Base-by-base conservation (phyloP, 2,797 vertebrate species). In the Sebastes trivittatus region DNA sequence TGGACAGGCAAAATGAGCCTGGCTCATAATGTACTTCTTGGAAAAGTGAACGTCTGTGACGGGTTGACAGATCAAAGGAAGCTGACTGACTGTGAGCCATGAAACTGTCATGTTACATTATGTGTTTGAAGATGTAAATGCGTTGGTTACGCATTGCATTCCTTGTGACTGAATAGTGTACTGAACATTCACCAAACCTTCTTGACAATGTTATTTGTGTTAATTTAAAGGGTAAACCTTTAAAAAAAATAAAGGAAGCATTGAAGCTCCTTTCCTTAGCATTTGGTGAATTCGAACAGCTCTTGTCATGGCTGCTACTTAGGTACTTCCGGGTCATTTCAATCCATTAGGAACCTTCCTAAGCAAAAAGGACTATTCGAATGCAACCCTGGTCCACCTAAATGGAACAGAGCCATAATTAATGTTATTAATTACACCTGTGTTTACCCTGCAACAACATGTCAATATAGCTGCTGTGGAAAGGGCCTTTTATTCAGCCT, bases 361-460 rank as follows among this genome's bases (percentile, higher is more conserved):
- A 42, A 0, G 38, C 38, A 42, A 42, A 42, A 42, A 42, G 38
- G 38, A 42, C 38, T 42, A 42, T 42, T 42, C 0, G 0, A 42
- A 42, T 2, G 13, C 38, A 42, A 42, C 38, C 38, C 5, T 54
- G 52, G 52, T 22, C 52, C n/a, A 55, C 54, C 22, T 23, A 23
- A 55, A 55, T 23, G n/a, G 54, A 23, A 55, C 42, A 49, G 42
- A 49, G 54, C 1, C 54, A 23, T 55, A 22, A 55, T 0, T 11
- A 55, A 23, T 55, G n/a, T 6, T 55, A 55, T 55, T 23, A 25
- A 56, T 56, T 56, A 13, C 54, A 23, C 14, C 38, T 6, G 2
- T 23, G 10, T 23, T 56, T 23, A 56, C 54, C 54, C 22, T 56
- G 22, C 6, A 56, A 56, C 23, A 56, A 56, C 54, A 14, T 25